These are phyloP conservation scores for Drosophila aldrichi DNA, from an alignment of 2,888 invertebrate genomes.

Conservation along the genomic window DNA sequence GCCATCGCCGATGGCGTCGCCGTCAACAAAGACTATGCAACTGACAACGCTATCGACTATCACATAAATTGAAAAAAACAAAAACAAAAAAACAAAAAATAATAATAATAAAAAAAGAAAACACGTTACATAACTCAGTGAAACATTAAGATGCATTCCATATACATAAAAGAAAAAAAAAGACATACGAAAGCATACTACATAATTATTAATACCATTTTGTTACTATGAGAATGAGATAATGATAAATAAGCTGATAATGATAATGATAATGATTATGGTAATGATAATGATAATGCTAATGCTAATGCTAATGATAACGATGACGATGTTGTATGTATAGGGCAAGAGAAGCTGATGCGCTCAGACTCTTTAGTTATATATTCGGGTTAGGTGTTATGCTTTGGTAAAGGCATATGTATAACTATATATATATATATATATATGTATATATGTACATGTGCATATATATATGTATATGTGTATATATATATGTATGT, in stretches of 20 bases:
- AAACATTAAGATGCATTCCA: slow-evolving; percentile 35
- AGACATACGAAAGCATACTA: slow-evolving; percentile 29
- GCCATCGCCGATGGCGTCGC: slow-evolving; percentile 85
- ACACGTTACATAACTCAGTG: slow-evolving; percentile 32
- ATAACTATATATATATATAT: neutral
- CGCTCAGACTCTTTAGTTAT: slow-evolving; percentile 31
- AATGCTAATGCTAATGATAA: slow-evolving; percentile 15
- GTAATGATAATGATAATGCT: slow-evolving; percentile 10
- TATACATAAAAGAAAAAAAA: neutral
- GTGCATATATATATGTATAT: neutral
- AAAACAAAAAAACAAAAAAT: neutral
- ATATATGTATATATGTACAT: neutral
- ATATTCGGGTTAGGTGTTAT: slow-evolving; percentile 37
- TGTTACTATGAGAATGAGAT: slow-evolving; percentile 53
- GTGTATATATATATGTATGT: slow-evolving; percentile 9
- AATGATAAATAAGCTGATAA: slow-evolving; percentile 26
- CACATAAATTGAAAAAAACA: slow-evolving; percentile 62
- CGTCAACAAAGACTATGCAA: slow-evolving; percentile 83
- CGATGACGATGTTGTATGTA: slow-evolving; percentile 44
- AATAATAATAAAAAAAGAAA: neutral
- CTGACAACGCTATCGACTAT: slow-evolving; percentile 83
- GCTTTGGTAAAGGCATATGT: slow-evolving; percentile 35
- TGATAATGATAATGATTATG: slow-evolving; percentile 29
- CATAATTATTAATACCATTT: slow-evolving; percentile 51
- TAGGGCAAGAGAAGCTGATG: slow-evolving; percentile 31